A percentile compares a stretch with the other conserved stretches of the same genome.
phyloP scores from a whole-genome alignment of 1,140 invertebrate species.

The Oryzaephilus surinamensis region DNA sequence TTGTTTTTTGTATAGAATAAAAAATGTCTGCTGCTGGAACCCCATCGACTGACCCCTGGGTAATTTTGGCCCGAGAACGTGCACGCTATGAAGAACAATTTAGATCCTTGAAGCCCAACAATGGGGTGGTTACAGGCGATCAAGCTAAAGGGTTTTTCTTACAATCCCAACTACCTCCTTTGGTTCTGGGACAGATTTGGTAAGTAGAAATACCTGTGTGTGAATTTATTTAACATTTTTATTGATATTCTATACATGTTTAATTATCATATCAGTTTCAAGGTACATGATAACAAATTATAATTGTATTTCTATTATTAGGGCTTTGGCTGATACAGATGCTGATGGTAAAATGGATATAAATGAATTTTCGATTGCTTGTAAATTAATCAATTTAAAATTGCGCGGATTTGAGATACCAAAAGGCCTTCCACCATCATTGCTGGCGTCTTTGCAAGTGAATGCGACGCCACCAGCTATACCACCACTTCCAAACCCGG shows the following conservation, averaged over 20 bases:
- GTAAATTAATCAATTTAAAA: conserved; percentile 93
- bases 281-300: too few relatives aligned
- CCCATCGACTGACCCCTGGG: conserved; percentile 69
- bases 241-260: conserved; percentile 1
- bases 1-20: not conserved
- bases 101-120: conserved; percentile 70
- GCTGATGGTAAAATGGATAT: conserved; percentile 94
- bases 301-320: conserved; percentile 34
- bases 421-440: conserved; percentile 63
- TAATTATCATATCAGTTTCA: conserved; percentile 2
- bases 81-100: conserved; percentile 88
- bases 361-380: conserved; percentile 95
- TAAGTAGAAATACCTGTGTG: too few relatives aligned
- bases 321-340: conserved; percentile 89
- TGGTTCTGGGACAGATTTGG: conserved; percentile 90
- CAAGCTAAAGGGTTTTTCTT: conserved; percentile 93
- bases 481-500: conserved; percentile 31
- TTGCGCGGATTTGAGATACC: conserved; percentile 85
- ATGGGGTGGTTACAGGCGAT: conserved; percentile 83
- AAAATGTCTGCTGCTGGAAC: conserved; percentile 33
- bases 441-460: conserved; percentile 55
- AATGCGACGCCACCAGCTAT: conserved; percentile 31
- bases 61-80: conserved; percentile 76
- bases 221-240: too few relatives aligned
- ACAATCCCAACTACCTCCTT: conserved; percentile 79